phyloP scores from a whole-genome alignment of 2,113 vertebrate species.

The Sebastes fasciatus region DNA sequence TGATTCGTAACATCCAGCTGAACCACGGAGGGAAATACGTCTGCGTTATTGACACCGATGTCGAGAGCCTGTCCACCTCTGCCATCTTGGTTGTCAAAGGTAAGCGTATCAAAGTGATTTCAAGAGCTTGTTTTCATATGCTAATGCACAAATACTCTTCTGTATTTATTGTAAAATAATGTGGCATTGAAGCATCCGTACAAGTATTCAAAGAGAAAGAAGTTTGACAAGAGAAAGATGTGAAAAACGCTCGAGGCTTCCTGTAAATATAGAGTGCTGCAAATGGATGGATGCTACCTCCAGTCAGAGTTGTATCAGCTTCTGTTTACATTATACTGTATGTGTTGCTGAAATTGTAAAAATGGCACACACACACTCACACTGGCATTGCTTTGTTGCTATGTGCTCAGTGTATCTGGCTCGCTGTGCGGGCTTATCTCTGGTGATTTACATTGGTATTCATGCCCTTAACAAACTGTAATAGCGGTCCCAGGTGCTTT shows the following conservation, averaged over 20 bases:
- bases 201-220: conserved; percentile 15
- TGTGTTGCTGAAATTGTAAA: conserved; percentile 11
- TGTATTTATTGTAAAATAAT: background rate
- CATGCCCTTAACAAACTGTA: conserved; percentile 67
- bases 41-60: conserved; percentile 91
- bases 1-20: conserved; percentile 96
- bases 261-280: conserved; percentile 13
- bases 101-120: conserved; percentile 67
- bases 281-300: conserved; percentile 19
- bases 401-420: conserved; percentile 40
- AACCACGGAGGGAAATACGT: conserved; percentile 93
- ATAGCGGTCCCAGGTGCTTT: conserved; percentile 76
- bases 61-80: conserved; percentile 92
- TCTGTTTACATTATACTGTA: conserved; percentile 42
- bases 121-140: background rate
- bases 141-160: background rate
- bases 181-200: conserved; percentile 4
- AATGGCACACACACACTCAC: background rate
- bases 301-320: conserved; percentile 24
- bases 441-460: conserved; percentile 71
- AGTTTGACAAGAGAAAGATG: conserved; percentile 25
- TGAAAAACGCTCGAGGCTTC: conserved; percentile 20
- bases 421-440: conserved; percentile 36
- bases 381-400: conserved; percentile 32
- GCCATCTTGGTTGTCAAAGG: conserved; percentile 94